Evolutionary conservation across 1,140 invertebrate species (phyloP).

Genomic region (Archegozetes longisetosus): DNA sequence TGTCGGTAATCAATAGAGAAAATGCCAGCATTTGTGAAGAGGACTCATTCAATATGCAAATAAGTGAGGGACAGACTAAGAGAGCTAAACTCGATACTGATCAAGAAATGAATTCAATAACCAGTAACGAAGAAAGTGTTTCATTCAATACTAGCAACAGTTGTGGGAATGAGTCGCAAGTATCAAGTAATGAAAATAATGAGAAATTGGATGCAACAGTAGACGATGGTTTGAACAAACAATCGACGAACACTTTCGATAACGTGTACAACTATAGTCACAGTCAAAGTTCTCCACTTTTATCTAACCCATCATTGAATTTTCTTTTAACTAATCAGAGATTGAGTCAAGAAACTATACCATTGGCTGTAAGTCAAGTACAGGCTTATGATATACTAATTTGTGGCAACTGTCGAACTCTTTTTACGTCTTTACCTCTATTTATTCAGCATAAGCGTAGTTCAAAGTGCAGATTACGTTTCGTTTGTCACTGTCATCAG

Average conservation of each 20-base stretch:
- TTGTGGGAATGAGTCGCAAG: too few species aligned
- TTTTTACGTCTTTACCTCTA: slow-evolving; percentile 61
- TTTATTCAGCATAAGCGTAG: slow-evolving; percentile 64
- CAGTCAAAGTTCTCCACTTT: not conserved
- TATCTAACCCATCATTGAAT: not conserved
- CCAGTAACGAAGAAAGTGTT: too few species aligned
- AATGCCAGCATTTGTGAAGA: not conserved
- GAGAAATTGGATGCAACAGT: not conserved
- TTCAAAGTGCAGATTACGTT: slow-evolving; percentile 61
- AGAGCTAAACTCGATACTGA: not conserved
- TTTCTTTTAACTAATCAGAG: not conserved
- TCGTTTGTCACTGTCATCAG: slow-evolving; percentile 55
- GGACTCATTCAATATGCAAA: too few species aligned
- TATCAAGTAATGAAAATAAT: not conserved
- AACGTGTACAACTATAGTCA: not conserved
- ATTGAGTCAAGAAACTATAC: not conserved
- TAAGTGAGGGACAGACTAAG: not conserved
- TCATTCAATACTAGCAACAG: too few species aligned
- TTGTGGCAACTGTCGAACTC: slow-evolving; percentile 68
- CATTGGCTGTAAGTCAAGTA: slow-evolving; percentile 1
- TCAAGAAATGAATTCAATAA: not conserved
- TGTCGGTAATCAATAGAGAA: too few species aligned
- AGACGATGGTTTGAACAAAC: not conserved
- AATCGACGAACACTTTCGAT: not conserved
- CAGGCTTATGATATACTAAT: slow-evolving; percentile 51